Conservation (phyloP, 2,113 vertebrate genomes). For the Microcebus lehilahytsara region DNA sequence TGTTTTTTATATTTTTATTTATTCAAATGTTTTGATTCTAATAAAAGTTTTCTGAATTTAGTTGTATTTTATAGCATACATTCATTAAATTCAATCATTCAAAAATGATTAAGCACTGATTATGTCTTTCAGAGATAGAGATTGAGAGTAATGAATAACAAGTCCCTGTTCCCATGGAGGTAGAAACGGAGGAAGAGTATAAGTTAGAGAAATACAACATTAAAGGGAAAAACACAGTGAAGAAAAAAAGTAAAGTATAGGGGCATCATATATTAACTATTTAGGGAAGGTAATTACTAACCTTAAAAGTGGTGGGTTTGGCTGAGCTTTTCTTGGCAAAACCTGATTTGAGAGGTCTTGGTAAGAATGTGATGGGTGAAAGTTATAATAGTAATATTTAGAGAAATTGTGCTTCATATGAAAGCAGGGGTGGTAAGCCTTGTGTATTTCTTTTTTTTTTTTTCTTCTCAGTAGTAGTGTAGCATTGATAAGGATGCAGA, state of each 20-base stretch:
- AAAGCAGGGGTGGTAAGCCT: not conserved
- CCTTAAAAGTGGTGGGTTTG: not conserved
- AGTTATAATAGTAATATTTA: not conserved
- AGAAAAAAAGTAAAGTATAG: not conserved
- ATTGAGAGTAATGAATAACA: not conserved
- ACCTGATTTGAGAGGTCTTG: not conserved
- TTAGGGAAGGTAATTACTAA: not conserved
- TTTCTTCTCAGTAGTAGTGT: not conserved
- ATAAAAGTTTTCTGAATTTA: not conserved
- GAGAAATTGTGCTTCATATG: not conserved
- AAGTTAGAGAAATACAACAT: not conserved
- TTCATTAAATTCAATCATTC: not conserved
- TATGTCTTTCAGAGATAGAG: not conserved
- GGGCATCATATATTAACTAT: not conserved
- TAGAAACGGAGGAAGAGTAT: not conserved
- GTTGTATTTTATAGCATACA: not conserved
- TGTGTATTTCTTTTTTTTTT: not conserved
- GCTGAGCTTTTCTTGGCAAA: not conserved
- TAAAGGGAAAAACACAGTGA: not conserved
- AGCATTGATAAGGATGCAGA: not conserved
- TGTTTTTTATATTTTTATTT: not conserved
- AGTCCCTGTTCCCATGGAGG: not conserved
- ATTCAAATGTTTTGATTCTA: not conserved
- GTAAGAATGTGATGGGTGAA: not conserved
- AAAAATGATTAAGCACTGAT: not conserved